Evolutionary conservation across 1,140 invertebrate genomes (phyloP), one percentile per base, ranked within the genome.

Genomic region (Pseudomyrmex dendroicus): DNA sequence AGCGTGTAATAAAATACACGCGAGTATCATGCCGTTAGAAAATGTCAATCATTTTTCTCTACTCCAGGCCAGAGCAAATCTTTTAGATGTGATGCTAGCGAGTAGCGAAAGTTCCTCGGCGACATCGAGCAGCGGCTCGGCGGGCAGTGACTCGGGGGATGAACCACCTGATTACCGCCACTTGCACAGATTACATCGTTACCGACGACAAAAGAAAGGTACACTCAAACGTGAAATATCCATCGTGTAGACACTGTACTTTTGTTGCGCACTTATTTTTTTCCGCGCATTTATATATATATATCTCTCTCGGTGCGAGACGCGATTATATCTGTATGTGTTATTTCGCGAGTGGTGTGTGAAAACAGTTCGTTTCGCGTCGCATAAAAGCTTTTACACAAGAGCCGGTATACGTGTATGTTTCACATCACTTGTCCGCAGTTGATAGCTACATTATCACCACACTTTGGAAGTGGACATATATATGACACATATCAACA

Each of bases 161-260:
- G 94, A 96, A 91, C 94, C 95, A 87, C 86, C 95, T 54, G 94
- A 96, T 92, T 97, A 97, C 92, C 96, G 96, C 73, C 96, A 96
- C 76, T 93, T 97, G 17, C 96, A 97, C 89, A 94, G 95, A 80
- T 92, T 97, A 9, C 96, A 97, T 86, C 94, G 96, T 82, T 96
- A 96, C 84, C 94, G 96, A 85, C 93, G 96, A 80, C 96, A 97
- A 92, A 97, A 97, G 91, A 97, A 96, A 95, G 97, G 97, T 97
- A 95, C 91, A 85, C 50, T 57, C 72, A 54, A 13, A 46, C 17
- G 52, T 15, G 20, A n/a, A n/a, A 12, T 17, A 48, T 59, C 17
- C 59, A 80, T 57, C 25, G 44, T 12, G 64, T 80, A 80, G 54
- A 80, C 35, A 80, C 35, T 35, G 7, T 35, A 35, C 52, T 59